These are phyloP conservation scores for Paraplagusia blochii DNA, from an alignment of 2,113 vertebrate species.

Conservation along the genomic window DNA sequence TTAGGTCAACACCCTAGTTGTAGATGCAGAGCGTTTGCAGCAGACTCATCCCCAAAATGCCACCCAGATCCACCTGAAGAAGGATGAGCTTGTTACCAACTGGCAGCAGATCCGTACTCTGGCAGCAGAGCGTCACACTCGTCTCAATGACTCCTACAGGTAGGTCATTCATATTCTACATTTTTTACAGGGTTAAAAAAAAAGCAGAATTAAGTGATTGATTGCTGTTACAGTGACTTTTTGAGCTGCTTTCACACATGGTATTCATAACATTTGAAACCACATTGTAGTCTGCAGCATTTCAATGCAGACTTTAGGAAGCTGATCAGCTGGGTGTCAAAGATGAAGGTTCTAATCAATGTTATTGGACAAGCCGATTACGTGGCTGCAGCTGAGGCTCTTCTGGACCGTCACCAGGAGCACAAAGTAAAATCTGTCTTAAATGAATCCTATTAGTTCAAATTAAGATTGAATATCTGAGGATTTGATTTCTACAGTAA, in stretches of 20 bases:
- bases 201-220: no score
- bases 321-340: slow-evolving; percentile 98
- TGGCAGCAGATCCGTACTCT: slow-evolving; percentile 97
- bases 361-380: slow-evolving; percentile 97
- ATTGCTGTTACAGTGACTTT: no score
- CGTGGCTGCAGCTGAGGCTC: slow-evolving; percentile 93
- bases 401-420: slow-evolving; percentile 95
- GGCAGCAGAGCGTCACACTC: slow-evolving; percentile 87
- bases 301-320: slow-evolving; percentile 97
- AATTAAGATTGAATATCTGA: background rate
- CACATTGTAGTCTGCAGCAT: slow-evolving; percentile 83
- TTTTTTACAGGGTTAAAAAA: no score
- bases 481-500: background rate
- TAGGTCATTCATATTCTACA: no score
- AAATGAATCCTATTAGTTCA: background rate
- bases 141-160: slow-evolving; percentile 90
- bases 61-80: slow-evolving; percentile 93
- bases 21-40: slow-evolving; percentile 91
- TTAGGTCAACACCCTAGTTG: slow-evolving; percentile 91
- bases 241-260: no score
- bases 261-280: background rate
- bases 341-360: slow-evolving; percentile 98
- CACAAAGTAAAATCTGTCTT: slow-evolving; percentile 82
- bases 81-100: slow-evolving; percentile 93
- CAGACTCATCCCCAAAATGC: slow-evolving; percentile 92